Base-by-base conservation (phyloP, 2,113 vertebrate species). In the Callospermophilus lateralis region DNA sequence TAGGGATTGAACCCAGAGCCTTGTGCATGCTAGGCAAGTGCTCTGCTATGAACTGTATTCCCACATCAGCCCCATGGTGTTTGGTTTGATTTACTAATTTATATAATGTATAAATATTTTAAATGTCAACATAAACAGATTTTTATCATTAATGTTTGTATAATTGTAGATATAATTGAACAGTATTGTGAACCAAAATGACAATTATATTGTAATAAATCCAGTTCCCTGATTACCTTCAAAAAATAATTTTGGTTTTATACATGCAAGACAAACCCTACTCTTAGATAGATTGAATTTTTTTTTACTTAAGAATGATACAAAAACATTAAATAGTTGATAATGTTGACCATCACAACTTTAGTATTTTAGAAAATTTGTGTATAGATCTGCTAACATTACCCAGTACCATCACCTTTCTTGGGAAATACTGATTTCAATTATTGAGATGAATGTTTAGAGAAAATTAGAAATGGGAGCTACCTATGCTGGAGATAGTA, bases 171-270 rank as follows among this genome's bases (percentile, higher is more conserved):
- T 65, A n/a, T 34, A 51, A 8, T 88, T 91, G 7, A 63, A 61
- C 22, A 93, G 16, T 11, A 91, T 61, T 81, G 7, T 78, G 70
- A 73, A 81, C 22, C 45, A 83, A 83, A 95, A 84, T 55, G 20
- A 55, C 74, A 93, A 48, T 65, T 93, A 32, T 48, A 68, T 93
- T 93, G 7, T 63, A 80, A 77, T 91, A 89, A 92, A 70, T 58
- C 20, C 6, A 48, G 58, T 85, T 6, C 7, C n/a, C 26, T 97
- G 16, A 8, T 94, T 11, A 93, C 15, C 28, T 45, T 92, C 10
- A 58, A 77, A 93, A 89, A 58, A 51, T 85, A 65, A n/a, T 86
- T 81, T 85, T 55, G 39, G 28, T 28, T 67, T 88, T 72, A n/a
- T 48, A 11, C 51, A 24, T 79, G 6, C 15, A 97, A 67, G 32